Percentiles rank a stretch among this genome's conserved stretches.
Evolutionary conservation across 2,113 vertebrate species (phyloP).

Genomic region (Melanostigma gelatinosum): DNA sequence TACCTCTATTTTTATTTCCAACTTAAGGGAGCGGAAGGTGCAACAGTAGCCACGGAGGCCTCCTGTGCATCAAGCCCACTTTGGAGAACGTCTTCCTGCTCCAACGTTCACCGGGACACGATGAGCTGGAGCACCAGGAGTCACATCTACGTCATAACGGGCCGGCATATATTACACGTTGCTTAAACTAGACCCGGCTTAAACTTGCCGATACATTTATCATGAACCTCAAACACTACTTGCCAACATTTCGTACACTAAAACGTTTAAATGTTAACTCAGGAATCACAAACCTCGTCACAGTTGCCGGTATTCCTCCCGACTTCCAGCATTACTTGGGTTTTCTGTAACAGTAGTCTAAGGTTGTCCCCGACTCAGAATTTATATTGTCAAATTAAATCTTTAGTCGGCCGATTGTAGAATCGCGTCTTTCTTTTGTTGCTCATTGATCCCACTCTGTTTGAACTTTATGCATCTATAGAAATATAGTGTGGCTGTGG

Average conservation of each 20-base stretch:
- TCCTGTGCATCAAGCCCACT: constrained; percentile 24
- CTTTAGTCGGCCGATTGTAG: too few relatives aligned
- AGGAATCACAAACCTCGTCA: not conserved
- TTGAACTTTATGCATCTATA: too few relatives aligned
- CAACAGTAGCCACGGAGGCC: constrained; percentile 41
- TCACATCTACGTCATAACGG: not conserved
- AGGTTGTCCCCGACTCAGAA: too few relatives aligned
- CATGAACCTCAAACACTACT: not conserved
- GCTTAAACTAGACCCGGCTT: not conserved
- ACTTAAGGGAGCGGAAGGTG: constrained; percentile 30
- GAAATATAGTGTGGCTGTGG: too few relatives aligned
- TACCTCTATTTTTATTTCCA: constrained; percentile 16
- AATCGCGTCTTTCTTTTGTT: too few relatives aligned
- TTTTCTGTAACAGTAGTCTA: not conserved
- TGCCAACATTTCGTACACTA: not conserved
- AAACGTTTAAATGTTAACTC: not conserved
- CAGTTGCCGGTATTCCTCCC: not conserved
- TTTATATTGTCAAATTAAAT: too few relatives aligned
- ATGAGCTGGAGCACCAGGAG: constrained; percentile 27
- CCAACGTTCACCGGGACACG: constrained; percentile 4
- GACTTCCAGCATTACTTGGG: not conserved
- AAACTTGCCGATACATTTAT: not conserved
- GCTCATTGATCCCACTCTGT: too few relatives aligned
- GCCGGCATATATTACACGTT: not conserved
- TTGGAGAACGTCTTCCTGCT: not conserved